phyloP scores from a whole-genome alignment of 2,888 invertebrate genomes.

The Lagria hirta region DNA sequence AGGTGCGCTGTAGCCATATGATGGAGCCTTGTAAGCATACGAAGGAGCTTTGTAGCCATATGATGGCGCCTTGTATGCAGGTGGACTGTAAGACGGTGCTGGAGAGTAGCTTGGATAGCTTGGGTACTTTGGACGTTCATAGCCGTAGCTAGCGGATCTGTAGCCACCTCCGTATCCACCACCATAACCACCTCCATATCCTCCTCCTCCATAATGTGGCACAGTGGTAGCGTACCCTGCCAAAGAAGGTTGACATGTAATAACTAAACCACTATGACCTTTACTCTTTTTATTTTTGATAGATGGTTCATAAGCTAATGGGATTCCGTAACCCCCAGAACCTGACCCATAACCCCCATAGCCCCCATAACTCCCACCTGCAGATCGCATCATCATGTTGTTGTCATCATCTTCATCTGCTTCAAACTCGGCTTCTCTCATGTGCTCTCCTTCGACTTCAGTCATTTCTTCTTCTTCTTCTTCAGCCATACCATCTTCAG shows the following conservation, averaged over 20 bases:
- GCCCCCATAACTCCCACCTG: too few relatives aligned
- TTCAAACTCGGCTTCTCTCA: constrained; percentile 2
- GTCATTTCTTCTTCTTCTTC: constrained; percentile 17
- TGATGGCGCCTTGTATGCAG: constrained; percentile 16
- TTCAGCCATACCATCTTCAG: constrained; percentile 22
- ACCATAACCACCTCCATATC: constrained; percentile 21
- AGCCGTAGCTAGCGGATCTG: constrained; percentile 16
- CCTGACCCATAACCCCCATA: too few relatives aligned
- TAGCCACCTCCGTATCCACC: constrained; percentile 24
- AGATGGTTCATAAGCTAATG: constrained; percentile 17
- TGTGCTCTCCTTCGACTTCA: constrained; percentile 27
- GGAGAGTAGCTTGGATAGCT: constrained; percentile 3
- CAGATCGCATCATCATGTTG: too few relatives aligned
- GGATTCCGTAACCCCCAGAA: constrained; percentile 9
- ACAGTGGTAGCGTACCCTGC: constrained; percentile 48
- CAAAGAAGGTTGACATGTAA: constrained; percentile 53
- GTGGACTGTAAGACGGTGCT: constrained; percentile 17
- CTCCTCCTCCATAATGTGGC: constrained; percentile 15
- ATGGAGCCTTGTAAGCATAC: constrained; percentile 26
- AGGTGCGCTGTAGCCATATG: constrained; percentile 29
- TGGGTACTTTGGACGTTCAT: constrained; percentile 13
- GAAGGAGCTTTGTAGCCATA: constrained; percentile 19
- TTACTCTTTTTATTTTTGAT: constrained; percentile 25
- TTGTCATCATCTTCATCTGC: too few relatives aligned
- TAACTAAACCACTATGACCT: constrained; percentile 48